Percentiles rank a stretch among this genome's conserved stretches.
Conservation (phyloP, 1,140 invertebrate genomes). For the Drosophila malerkotliana region DNA sequence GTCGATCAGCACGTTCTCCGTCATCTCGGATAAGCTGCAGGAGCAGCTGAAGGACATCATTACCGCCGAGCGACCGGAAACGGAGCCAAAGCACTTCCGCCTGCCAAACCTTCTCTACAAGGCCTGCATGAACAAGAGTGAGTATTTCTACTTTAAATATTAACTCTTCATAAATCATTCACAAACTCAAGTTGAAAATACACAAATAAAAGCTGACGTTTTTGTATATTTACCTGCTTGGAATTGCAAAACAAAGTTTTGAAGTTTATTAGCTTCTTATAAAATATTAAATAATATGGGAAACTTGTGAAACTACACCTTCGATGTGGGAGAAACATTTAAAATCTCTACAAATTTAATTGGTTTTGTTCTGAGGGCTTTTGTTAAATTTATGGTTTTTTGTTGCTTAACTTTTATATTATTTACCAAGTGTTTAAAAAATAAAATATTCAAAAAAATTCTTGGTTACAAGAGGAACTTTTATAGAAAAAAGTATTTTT, state of each 20-base stretch:
- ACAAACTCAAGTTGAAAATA: no score
- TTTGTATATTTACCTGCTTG: not conserved
- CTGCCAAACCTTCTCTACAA: conserved; percentile 91
- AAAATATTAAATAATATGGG: not conserved
- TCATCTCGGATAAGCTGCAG: conserved; percentile 91
- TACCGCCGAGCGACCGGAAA: conserved; percentile 87
- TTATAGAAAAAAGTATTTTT: no score
- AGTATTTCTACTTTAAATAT: conserved; percentile 76
- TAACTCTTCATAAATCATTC: not conserved
- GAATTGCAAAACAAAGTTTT: not conserved
- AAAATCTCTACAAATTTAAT: no score
- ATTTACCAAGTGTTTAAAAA: no score
- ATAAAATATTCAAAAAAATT: no score
- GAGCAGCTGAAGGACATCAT: conserved; percentile 91
- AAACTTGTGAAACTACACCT: not conserved
- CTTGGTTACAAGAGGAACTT: no score
- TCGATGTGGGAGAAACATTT: not conserved
- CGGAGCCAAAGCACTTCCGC: conserved; percentile 90
- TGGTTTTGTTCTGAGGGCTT: no score
- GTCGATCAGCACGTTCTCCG: conserved; percentile 91
- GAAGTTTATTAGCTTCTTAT: not conserved
- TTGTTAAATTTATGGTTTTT: no score
- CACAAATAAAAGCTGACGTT: not conserved
- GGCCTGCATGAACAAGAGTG: conserved; percentile 94
- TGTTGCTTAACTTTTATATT: no score